phyloP scores from a whole-genome alignment of 2,797 vertebrate genomes.

The Phoxinus dragarum region DNA sequence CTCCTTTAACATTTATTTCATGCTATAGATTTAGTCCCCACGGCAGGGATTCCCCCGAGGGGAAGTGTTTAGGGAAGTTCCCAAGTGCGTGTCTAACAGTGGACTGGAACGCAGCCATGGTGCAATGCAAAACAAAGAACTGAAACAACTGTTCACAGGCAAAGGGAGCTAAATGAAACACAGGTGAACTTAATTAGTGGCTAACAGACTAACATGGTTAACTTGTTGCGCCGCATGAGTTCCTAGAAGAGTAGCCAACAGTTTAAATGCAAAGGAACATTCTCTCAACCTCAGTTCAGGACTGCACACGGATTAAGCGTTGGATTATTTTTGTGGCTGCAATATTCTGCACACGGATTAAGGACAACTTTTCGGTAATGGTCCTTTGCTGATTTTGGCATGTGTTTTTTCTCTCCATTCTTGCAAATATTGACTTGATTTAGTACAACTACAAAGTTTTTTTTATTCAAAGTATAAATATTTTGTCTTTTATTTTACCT shows the following conservation, averaged over 20 bases:
- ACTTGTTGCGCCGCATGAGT: neutral
- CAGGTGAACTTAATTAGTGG: neutral
- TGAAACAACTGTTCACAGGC: no score
- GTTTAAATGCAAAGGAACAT: neutral
- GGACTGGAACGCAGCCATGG: no score
- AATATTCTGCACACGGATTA: neutral
- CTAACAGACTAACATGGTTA: neutral
- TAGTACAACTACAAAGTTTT: neutral
- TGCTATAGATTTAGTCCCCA: no score
- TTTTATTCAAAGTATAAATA: neutral
- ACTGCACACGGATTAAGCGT: conserved; percentile 15
- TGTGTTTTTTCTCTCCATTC: neutral
- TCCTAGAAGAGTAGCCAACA: neutral
- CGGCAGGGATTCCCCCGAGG: no score
- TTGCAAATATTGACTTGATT: neutral
- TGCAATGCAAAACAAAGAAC: neutral
- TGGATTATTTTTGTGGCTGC: neutral
- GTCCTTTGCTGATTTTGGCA: neutral
- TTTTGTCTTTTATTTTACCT: neutral
- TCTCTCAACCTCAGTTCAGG: neutral
- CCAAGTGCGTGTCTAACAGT: no score
- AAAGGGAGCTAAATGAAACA: neutral
- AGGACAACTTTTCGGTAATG: conserved; percentile 34
- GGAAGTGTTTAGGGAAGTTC: no score
- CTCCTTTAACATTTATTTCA: no score